These are phyloP conservation scores for Trichogramma evanescens DNA, from an alignment of 2,888 invertebrate species.

Conservation along the genomic window DNA sequence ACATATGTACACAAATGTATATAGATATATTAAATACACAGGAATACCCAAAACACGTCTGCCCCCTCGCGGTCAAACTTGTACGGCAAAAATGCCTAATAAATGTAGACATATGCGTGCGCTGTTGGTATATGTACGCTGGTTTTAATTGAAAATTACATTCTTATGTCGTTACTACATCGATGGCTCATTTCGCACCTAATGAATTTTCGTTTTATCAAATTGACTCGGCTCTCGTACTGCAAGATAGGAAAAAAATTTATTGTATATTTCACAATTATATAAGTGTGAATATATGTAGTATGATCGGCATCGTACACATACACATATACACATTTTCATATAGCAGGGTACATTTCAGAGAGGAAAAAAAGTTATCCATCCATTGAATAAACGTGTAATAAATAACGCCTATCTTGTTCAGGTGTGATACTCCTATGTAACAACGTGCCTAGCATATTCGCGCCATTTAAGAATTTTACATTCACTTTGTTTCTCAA, in stretches of 20 bases:
- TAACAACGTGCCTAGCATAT: background rate
- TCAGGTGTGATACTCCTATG: conserved; percentile 11
- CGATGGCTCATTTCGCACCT: background rate
- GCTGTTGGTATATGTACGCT: background rate
- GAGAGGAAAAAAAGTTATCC: conserved; percentile 3
- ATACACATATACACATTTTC: no score
- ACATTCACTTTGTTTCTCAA: conserved; percentile 24
- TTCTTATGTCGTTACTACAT: background rate
- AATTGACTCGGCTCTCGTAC: background rate
- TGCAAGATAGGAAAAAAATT: background rate
- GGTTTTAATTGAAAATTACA: background rate
- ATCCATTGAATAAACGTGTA: conserved; percentile 22
- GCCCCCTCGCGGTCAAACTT: no score
- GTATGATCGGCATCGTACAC: no score
- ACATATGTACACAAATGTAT: no score
- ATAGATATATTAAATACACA: no score
- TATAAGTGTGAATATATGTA: no score
- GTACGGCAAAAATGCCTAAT: no score
- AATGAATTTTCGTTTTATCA: background rate
- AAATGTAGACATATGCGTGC: no score
- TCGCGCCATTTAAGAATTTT: conserved; percentile 12
- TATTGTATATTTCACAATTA: no score
- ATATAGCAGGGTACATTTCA: no score
- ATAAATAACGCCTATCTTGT: conserved; percentile 21
- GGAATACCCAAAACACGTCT: no score